These are phyloP conservation scores for Ommatoiulus sabulosus DNA, from an alignment of 2,888 invertebrate genomes.

Conservation along the genomic window DNA sequence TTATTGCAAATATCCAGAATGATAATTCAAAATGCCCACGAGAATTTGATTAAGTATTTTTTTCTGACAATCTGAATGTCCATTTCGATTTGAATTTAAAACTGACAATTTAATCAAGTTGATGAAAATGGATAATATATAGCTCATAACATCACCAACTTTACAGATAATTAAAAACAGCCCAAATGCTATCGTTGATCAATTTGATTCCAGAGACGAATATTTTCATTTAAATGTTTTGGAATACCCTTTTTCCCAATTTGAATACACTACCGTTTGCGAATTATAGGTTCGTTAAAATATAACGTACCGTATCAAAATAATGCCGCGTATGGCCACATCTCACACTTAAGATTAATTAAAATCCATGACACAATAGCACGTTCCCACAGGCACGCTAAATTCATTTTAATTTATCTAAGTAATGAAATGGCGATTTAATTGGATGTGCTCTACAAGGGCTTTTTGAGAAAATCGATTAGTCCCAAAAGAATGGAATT, in stretches of 20 bases:
- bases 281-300: background rate
- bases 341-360: background rate
- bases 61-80: no score
- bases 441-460: background rate
- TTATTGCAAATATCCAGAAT: no score
- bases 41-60: no score
- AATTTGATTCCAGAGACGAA: background rate
- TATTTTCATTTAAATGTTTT: background rate
- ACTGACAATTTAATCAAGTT: no score
- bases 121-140: no score
- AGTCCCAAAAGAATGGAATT: background rate
- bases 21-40: no score
- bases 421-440: background rate
- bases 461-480: constrained; percentile 29
- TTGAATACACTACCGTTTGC: background rate
- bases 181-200: background rate
- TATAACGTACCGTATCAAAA: background rate
- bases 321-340: background rate
- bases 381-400: background rate
- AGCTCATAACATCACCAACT: no score
- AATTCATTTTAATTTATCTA: constrained; percentile 20
- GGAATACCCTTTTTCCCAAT: background rate
- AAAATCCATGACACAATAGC: background rate
- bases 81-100: no score
- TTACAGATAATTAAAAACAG: no score